Conservation (phyloP, 1,140 invertebrate genomes). For the Camponotus pennsylvanicus region DNA sequence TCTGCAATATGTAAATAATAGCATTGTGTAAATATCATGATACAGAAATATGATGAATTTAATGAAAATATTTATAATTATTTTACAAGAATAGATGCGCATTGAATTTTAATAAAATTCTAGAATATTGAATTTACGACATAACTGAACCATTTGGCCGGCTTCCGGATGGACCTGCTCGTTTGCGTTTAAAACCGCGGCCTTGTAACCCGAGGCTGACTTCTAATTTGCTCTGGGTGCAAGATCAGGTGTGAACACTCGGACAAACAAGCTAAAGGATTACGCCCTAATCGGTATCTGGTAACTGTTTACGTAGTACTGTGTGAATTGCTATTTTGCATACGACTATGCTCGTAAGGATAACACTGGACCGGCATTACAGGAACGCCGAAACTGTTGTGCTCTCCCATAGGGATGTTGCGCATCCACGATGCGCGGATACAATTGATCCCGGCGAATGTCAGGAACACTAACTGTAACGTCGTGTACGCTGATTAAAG, state of each 20-base stretch:
- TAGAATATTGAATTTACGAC: neutral
- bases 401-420: slow-evolving; percentile 7
- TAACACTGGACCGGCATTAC: neutral
- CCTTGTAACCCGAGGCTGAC: slow-evolving; percentile 25
- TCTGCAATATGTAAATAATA: neutral
- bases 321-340: slow-evolving; percentile 44
- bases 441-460: slow-evolving; percentile 15
- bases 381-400: neutral
- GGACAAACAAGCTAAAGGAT: slow-evolving; percentile 55
- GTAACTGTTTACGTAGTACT: slow-evolving; percentile 39
- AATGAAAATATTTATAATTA: slow-evolving; percentile 3
- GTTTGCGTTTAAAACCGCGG: slow-evolving; percentile 31
- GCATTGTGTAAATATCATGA: neutral
- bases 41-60: neutral
- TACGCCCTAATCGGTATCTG: slow-evolving; percentile 18
- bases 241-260: slow-evolving; percentile 6
- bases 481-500: neutral
- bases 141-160: slow-evolving; percentile 9
- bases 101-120: neutral
- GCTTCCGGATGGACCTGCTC: neutral
- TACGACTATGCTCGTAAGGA: slow-evolving; percentile 25
- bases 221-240: slow-evolving; percentile 24
- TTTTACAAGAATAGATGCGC: too few species aligned
- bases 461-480: slow-evolving; percentile 16
- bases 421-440: neutral